Conservation (phyloP, 2,888 invertebrate species). For the Brassicogethes aeneus region DNA sequence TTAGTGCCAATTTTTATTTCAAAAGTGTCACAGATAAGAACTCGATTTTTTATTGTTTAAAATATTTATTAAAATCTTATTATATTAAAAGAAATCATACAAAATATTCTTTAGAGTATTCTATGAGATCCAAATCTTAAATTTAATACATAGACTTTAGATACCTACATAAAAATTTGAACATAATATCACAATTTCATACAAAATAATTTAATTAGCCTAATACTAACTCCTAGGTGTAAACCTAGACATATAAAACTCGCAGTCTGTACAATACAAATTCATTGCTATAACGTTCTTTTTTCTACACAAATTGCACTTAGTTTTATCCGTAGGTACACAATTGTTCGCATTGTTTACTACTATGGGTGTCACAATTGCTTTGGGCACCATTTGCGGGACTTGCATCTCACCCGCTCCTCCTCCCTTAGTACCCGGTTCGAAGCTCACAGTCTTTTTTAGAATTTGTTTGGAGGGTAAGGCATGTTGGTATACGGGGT, state of each 20-base stretch:
- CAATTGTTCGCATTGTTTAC: slow-evolving; percentile 36
- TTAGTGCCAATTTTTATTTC: too few relatives aligned
- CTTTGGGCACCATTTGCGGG: slow-evolving; percentile 35
- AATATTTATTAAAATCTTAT: too few relatives aligned
- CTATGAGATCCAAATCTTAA: background rate
- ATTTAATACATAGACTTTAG: too few relatives aligned
- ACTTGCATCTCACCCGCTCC: too few relatives aligned
- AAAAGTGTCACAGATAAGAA: too few relatives aligned
- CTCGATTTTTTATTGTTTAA: too few relatives aligned
- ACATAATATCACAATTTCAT: slow-evolving; percentile 23
- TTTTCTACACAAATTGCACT: slow-evolving; percentile 82
- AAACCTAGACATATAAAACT: slow-evolving; percentile 84
- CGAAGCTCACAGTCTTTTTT: slow-evolving; percentile 65
- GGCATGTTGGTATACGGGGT: slow-evolving; percentile 56
- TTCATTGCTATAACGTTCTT: slow-evolving; percentile 69
- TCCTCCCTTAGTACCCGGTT: slow-evolving; percentile 62
- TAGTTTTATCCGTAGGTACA: slow-evolving; percentile 47
- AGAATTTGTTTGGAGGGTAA: slow-evolving; percentile 50
- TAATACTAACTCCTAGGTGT: slow-evolving; percentile 44
- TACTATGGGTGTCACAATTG: slow-evolving; percentile 36
- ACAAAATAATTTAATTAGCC: slow-evolving; percentile 5
- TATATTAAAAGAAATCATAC: too few relatives aligned
- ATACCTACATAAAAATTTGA: slow-evolving; percentile 17
- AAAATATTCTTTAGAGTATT: too few relatives aligned
- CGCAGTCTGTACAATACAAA: slow-evolving; percentile 83